phyloP scores from a whole-genome alignment of 2,888 invertebrate species.

The Acronicta alni region DNA sequence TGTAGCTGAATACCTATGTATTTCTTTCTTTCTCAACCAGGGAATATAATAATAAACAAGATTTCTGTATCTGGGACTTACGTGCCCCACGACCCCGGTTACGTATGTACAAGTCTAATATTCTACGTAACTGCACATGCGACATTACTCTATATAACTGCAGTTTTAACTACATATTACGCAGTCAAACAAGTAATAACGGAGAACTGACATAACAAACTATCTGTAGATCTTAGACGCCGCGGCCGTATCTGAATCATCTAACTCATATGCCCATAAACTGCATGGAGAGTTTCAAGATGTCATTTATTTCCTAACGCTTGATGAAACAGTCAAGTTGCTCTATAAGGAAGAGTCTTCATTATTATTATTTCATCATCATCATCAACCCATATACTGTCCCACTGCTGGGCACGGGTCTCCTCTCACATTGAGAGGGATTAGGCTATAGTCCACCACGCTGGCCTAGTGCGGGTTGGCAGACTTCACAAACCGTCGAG shows the following conservation, averaged over 20 bases:
- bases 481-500: no score
- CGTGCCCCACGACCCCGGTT: neutral
- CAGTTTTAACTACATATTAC: constrained; percentile 3
- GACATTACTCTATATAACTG: constrained; percentile 1
- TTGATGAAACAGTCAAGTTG: constrained; percentile 26
- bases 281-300: constrained; percentile 6
- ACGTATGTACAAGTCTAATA: neutral
- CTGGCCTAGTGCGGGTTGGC: no score
- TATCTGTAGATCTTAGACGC: constrained; percentile 22
- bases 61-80: no score
- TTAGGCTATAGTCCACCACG: no score
- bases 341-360: constrained; percentile 21
- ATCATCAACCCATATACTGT: no score
- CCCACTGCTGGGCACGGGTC: no score
- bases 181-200: constrained; percentile 2
- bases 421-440: no score
- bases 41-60: no score
- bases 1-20: no score
- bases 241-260: constrained; percentile 27
- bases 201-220: constrained; percentile 10
- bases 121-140: constrained; percentile 3
- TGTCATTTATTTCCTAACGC: constrained; percentile 19
- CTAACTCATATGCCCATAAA: constrained; percentile 9
- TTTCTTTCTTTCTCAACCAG: no score
- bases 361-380: no score